Base-by-base conservation (phyloP, 2,888 invertebrate genomes). In the Hecatera dysodea region DNA sequence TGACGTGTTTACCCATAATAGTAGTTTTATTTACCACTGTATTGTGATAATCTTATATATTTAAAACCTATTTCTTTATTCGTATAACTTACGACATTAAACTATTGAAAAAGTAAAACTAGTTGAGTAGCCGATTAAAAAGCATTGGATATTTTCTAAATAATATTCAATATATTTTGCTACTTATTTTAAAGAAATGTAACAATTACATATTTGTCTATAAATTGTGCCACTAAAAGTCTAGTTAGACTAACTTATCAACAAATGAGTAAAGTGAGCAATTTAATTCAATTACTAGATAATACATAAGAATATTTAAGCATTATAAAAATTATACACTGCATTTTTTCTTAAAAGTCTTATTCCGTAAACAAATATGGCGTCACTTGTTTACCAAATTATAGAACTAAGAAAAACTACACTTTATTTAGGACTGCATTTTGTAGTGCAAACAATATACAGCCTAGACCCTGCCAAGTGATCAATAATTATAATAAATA, bases 121-220 rank as follows among this genome's bases (percentile, higher is more conserved):
- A 5, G 0, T 19, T 17, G 0, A 44, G 15, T 11, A 39, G 39
- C 4, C 1, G 11, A 11, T 7, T 44, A 19, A 50, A 33, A 50
- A 50, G 2, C 15, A 55, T 22, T 55, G 15, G 2, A n/a, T n/a
- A 0, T 48, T 27, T 53, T 68, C 27, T 1, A 15, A 59, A 7
- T 46, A 39, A 39, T 70, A 5, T 22, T 24, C 46, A 68, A 52
- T 17, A 1, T 15, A 46, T 61, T 46, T n/a, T 72, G 24, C 50
- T 57, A 44, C 22, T 6, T 78, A 71, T 24, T 15, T 44, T 11
- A 56, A n/a, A 48, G 12, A 72, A 52, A n/a, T 5, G 29, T 70
- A 70, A 55, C 12, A 19, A 22, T 15, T 12, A 42, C 27, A 3
- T 22, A 17, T 46, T 46, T 42, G 17, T 27, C 1, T 69, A 42